phyloP scores from a whole-genome alignment of 1,140 invertebrate genomes.

The Macrobrachium nipponense region DNA sequence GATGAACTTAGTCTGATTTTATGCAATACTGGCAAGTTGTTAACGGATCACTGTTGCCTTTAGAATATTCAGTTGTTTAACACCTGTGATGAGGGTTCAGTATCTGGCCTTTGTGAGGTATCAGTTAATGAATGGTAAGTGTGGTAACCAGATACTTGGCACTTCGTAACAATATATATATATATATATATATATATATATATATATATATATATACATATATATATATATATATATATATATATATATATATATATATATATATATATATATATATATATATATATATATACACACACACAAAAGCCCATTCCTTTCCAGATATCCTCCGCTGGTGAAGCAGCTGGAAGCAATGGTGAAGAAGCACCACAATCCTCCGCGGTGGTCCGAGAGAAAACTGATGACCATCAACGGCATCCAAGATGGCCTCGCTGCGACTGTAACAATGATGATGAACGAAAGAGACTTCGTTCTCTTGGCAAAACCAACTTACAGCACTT shows the following conservation, averaged over 20 bases:
- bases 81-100: too few relatives aligned
- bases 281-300: not conserved
- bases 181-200: too few relatives aligned
- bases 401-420: conserved; percentile 79
- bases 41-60: too few relatives aligned
- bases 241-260: not conserved
- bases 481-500: not conserved
- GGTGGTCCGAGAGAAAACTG: conserved; percentile 74
- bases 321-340: conserved; percentile 73
- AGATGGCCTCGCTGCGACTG: conserved; percentile 79
- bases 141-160: too few relatives aligned
- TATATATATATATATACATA: too few relatives aligned
- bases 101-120: too few relatives aligned
- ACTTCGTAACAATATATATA: too few relatives aligned
- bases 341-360: conserved; percentile 76
- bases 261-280: not conserved
- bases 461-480: conserved; percentile 5
- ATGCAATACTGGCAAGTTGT: too few relatives aligned
- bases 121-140: too few relatives aligned
- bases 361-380: conserved; percentile 76
- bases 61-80: too few relatives aligned
- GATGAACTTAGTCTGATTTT: too few relatives aligned
- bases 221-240: too few relatives aligned
- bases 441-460: conserved; percentile 72
- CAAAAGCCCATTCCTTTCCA: not conserved